Percentiles rank a stretch among this genome's conserved stretches.
These are phyloP conservation scores for Pristionchus mayeri DNA, from an alignment of 2,888 invertebrate species.

Conservation along the genomic window DNA sequence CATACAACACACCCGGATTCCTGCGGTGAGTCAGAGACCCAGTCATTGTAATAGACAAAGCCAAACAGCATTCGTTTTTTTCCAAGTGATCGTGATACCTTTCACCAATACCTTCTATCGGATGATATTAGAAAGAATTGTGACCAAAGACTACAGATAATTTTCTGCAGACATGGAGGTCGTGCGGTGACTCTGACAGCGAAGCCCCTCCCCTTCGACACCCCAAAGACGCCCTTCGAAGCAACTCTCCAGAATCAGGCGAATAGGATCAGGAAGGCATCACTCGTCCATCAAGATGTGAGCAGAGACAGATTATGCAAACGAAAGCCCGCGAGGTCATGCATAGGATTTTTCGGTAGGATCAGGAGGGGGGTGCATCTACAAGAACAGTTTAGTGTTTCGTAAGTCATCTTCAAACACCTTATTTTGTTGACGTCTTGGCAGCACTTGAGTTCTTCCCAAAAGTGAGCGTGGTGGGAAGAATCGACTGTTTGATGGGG, in stretches of 20 bases:
- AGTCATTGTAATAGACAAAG: too few relatives aligned
- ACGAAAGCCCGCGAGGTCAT: not conserved
- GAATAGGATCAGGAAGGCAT: constrained; percentile 48
- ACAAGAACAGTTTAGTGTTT: too few relatives aligned
- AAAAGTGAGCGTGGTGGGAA: not conserved
- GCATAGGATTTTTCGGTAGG: too few relatives aligned
- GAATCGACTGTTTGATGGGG: not conserved
- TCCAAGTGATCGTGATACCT: too few relatives aligned
- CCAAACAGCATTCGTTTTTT: not conserved
- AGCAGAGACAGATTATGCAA: not conserved
- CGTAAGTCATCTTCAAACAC: too few relatives aligned
- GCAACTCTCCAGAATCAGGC: constrained; percentile 68
- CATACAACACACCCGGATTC: constrained; percentile 45
- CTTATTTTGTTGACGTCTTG: not conserved
- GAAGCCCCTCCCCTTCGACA: constrained; percentile 64
- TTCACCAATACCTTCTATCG: too few relatives aligned
- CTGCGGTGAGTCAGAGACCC: constrained; percentile 41
- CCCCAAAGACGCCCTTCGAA: constrained; percentile 74
- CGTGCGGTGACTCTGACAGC: constrained; percentile 47
- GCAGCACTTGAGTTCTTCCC: not conserved
- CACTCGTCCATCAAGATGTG: constrained; percentile 42
- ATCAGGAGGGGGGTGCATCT: too few relatives aligned
- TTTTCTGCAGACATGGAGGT: constrained; percentile 22
- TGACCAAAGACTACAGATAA: not conserved
- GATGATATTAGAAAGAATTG: not conserved